Conservation (phyloP, 2,888 invertebrate genomes). For the Hoplodrina blanda region DNA sequence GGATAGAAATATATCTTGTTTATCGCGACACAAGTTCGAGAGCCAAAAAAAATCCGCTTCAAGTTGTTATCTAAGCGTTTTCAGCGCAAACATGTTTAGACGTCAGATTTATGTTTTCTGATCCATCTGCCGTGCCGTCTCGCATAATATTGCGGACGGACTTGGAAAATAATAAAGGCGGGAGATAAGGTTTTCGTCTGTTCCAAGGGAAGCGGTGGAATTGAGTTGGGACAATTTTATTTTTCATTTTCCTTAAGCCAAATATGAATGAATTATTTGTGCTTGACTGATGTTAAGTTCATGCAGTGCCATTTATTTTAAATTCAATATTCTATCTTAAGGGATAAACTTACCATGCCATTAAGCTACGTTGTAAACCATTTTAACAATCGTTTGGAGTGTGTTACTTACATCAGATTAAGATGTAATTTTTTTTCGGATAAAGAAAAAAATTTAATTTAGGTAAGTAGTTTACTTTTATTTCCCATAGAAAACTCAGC, state of each 20-base stretch:
- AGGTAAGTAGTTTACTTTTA: no score
- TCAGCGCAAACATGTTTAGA: constrained; percentile 86
- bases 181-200: constrained; percentile 85
- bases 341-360: not conserved
- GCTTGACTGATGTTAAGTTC: constrained; percentile 73
- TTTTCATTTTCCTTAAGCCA: constrained; percentile 83
- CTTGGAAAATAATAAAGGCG: constrained; percentile 87
- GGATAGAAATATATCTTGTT: constrained; percentile 58
- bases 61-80: constrained; percentile 71
- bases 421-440: no score
- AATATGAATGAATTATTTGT: constrained; percentile 78
- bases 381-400: not conserved
- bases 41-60: constrained; percentile 67
- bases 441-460: no score
- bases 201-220: constrained; percentile 79
- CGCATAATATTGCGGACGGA: constrained; percentile 87
- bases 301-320: constrained; percentile 68
- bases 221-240: constrained; percentile 84
- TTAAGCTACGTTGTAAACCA: not conserved
- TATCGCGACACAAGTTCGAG: constrained; percentile 58
- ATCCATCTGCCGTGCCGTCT: constrained; percentile 86
- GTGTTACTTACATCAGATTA: no score
- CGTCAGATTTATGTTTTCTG: constrained; percentile 88
- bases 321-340: constrained; percentile 58
- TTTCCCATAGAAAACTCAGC: no score